Evolutionary conservation across 2,797 vertebrate species (phyloP).

Genomic region (Cyprinella venusta): DNA sequence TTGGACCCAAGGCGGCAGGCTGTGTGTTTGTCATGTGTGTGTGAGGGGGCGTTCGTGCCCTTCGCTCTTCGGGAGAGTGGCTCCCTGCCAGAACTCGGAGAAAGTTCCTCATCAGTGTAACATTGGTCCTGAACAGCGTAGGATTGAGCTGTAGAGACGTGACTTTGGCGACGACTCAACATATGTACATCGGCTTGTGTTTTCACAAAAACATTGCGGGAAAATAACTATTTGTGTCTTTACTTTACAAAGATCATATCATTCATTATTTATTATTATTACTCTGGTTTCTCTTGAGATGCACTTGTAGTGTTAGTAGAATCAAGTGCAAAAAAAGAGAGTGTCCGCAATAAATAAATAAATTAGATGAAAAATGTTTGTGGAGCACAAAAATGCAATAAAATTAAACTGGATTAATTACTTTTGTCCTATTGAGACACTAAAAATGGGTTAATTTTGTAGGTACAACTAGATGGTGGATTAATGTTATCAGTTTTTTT

Average conservation of each 20-base stretch:
- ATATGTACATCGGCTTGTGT: slow-evolving; percentile 36
- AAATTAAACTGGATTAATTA: not conserved
- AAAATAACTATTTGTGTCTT: not conserved
- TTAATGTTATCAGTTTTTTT: no score
- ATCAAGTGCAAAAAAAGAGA: not conserved
- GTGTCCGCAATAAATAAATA: no score
- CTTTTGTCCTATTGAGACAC: no score
- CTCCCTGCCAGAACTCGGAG: slow-evolving; percentile 30
- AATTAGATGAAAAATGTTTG: not conserved
- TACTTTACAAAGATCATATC: slow-evolving; percentile 7
- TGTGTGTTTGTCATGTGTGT: slow-evolving; percentile 18
- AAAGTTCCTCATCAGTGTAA: slow-evolving; percentile 18
- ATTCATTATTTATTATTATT: slow-evolving; percentile 6
- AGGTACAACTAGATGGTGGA: not conserved
- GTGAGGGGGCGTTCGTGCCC: slow-evolving; percentile 10
- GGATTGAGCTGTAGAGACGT: slow-evolving; percentile 40
- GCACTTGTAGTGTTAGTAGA: not conserved
- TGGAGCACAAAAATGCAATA: not conserved
- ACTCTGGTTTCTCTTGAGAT: not conserved
- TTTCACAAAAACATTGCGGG: not conserved
- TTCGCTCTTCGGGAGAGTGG: slow-evolving; percentile 23
- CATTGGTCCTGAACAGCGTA: not conserved
- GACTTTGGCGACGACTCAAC: slow-evolving; percentile 31
- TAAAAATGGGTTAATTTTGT: not conserved
- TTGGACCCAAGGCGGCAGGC: slow-evolving; percentile 25